A percentile compares a stretch with the other conserved stretches of the same genome.
These are phyloP conservation scores for Osmerus mordax DNA, from an alignment of 2,113 vertebrate species.

Conservation along the genomic window DNA sequence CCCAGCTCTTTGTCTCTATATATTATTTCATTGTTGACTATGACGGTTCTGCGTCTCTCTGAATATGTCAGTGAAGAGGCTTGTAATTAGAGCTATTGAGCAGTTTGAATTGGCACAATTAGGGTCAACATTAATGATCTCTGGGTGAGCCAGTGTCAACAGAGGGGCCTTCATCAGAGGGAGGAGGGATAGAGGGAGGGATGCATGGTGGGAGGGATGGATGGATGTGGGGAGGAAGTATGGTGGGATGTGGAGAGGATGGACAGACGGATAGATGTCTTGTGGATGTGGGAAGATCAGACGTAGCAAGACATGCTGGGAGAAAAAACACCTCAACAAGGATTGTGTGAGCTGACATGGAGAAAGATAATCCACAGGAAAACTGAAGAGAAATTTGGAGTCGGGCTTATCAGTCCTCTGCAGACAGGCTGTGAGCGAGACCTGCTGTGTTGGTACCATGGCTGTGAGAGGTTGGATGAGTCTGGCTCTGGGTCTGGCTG, in stretches of 20 bases:
- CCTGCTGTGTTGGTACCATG: constrained; percentile 29
- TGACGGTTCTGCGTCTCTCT: constrained; percentile 79
- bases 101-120: constrained; percentile 86
- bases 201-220: not conserved
- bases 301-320: too few species aligned
- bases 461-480: constrained; percentile 21
- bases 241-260: constrained; percentile 3
- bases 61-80: constrained; percentile 74
- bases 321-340: too few species aligned
- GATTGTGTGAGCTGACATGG: too few species aligned
- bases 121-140: constrained; percentile 82
- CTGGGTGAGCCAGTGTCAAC: constrained; percentile 77
- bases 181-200: not conserved
- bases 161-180: constrained; percentile 64
- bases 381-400: not conserved
- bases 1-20: constrained; percentile 51
- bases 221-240: not conserved
- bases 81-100: constrained; percentile 92
- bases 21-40: constrained; percentile 73
- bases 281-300: too few species aligned
- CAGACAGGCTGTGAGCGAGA: not conserved
- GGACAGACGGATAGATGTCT: not conserved
- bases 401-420: constrained; percentile 21
- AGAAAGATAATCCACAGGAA: not conserved
- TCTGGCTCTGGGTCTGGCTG: constrained; percentile 5